Evolutionary conservation across 2,888 invertebrate species (phyloP).

Genomic region (Neoscelio sp.): DNA sequence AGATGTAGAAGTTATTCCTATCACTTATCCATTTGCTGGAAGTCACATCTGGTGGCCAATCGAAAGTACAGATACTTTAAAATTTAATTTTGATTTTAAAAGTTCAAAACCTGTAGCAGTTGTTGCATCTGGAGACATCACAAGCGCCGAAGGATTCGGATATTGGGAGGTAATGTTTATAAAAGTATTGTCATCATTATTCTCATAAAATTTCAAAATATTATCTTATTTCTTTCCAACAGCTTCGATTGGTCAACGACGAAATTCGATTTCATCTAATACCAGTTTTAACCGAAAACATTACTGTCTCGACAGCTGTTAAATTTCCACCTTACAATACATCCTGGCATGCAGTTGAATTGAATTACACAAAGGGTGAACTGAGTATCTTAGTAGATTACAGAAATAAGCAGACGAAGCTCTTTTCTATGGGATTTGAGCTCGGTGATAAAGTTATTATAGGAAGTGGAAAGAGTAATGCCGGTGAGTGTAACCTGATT

Average conservation of each 20-base stretch:
- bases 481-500: conserved; percentile 71
- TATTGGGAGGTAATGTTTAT: conserved; percentile 91
- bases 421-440: conserved; percentile 87
- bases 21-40: conserved; percentile 95
- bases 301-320: conserved; percentile 91
- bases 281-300: conserved; percentile 89
- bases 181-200: background rate
- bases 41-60: conserved; percentile 96
- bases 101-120: conserved; percentile 93
- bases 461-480: conserved; percentile 90
- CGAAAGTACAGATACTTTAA: conserved; percentile 89
- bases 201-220: background rate
- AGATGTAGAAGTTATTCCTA: conserved; percentile 94
- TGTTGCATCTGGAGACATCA: conserved; percentile 92
- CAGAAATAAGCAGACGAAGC: conserved; percentile 88
- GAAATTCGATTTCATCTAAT: conserved; percentile 93
- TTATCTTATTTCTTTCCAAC: conserved; percentile 38
- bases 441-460: conserved; percentile 90
- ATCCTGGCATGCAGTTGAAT: conserved; percentile 93
- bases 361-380: conserved; percentile 90
- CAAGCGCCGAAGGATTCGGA: conserved; percentile 88
- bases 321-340: conserved; percentile 90
- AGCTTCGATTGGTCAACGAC: conserved; percentile 92
- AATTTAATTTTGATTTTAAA: conserved; percentile 94
- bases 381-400: conserved; percentile 91